phyloP scores from a whole-genome alignment of 2,113 vertebrate genomes.

The Apeltes quadracus region DNA sequence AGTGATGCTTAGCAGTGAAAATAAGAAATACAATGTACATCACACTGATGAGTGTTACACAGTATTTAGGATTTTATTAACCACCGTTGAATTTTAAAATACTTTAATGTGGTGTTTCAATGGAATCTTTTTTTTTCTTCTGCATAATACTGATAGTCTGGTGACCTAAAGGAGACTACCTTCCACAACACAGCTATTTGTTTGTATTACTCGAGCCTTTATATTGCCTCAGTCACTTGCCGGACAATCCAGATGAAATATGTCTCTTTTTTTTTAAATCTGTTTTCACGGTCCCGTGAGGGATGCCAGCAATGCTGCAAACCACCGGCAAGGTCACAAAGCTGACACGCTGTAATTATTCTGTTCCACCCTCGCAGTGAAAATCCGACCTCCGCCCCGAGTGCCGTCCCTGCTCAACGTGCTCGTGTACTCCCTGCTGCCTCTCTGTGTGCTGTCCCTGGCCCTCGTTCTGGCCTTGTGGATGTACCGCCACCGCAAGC shows the following conservation, averaged over 20 bases:
- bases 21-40: background rate
- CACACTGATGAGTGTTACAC: background rate
- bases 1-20: background rate
- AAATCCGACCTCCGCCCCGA: conserved; percentile 81
- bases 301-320: background rate
- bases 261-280: conserved; percentile 1
- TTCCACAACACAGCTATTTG: background rate
- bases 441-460: conserved; percentile 90
- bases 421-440: conserved; percentile 93
- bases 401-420: conserved; percentile 89
- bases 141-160: background rate
- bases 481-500: conserved; percentile 96
- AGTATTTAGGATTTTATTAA: background rate
- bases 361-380: conserved; percentile 66
- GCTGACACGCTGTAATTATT: conserved; percentile 31
- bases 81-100: too few relatives aligned
- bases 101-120: background rate
- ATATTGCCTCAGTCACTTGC: background rate
- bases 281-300: background rate
- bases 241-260: background rate
- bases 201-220: background rate
- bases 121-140: background rate
- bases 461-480: conserved; percentile 91
- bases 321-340: conserved; percentile 11
- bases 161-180: background rate